These are phyloP conservation scores for Sebastolobus altivelis DNA, from an alignment of 2,797 vertebrate species.

Conservation along the genomic window DNA sequence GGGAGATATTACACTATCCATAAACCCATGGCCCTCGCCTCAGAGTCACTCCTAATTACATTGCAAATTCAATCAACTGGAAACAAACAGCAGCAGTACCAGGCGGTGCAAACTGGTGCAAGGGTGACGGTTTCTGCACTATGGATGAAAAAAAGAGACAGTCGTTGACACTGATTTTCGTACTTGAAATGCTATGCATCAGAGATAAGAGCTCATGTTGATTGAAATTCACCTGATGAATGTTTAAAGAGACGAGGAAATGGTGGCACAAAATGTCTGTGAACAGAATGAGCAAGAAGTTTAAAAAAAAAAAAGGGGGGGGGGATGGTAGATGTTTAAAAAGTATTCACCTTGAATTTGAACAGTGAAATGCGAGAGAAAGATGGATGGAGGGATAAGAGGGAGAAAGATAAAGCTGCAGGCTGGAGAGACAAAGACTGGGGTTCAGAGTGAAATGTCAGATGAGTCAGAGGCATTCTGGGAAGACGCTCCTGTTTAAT, in stretches of 20 bases:
- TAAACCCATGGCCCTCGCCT: conserved; percentile 67
- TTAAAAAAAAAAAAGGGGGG: background rate
- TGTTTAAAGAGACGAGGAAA: conserved; percentile 52
- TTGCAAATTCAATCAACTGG: conserved; percentile 71
- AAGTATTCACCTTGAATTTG: conserved; percentile 57
- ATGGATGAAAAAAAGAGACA: background rate
- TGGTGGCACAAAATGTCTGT: conserved; percentile 37
- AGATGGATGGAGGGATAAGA: conserved; percentile 49
- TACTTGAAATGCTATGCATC: conserved; percentile 28
- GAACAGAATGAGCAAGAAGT: conserved; percentile 25
- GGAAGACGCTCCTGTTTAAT: conserved; percentile 75
- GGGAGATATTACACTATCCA: conserved; percentile 64
- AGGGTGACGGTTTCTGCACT: conserved; percentile 23
- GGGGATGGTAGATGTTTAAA: conserved; percentile 53
- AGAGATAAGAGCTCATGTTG: conserved; percentile 34
- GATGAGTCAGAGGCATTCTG: conserved; percentile 82
- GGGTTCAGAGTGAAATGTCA: conserved; percentile 81
- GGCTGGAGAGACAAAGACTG: conserved; percentile 59
- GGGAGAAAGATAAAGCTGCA: conserved; percentile 48
- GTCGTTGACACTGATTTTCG: conserved; percentile 16
- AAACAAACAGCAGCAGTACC: conserved; percentile 68
- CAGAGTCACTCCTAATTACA: conserved; percentile 75
- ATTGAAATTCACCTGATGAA: conserved; percentile 64
- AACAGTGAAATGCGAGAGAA: conserved; percentile 33
- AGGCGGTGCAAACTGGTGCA: conserved; percentile 19